A percentile compares a stretch with the other conserved stretches of the same genome.
Conservation (phyloP, 2,888 invertebrate species). For the Drosophila siamana region DNA sequence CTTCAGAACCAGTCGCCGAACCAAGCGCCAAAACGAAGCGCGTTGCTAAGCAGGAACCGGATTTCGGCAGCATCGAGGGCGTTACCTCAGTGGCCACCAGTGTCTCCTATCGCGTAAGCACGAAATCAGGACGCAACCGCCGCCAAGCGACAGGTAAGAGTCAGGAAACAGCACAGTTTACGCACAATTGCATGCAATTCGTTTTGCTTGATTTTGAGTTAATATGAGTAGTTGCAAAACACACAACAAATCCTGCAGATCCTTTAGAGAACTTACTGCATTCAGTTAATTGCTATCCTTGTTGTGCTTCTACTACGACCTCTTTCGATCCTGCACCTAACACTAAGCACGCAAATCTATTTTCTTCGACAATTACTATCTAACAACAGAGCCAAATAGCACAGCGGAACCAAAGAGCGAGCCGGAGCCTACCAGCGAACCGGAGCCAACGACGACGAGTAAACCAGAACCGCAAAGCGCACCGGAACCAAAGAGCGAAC, state of each 20-base stretch:
- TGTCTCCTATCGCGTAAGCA: constrained; percentile 92
- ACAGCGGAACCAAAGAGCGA: constrained; percentile 59
- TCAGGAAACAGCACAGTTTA: neutral
- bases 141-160: constrained; percentile 75
- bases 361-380: constrained; percentile 31
- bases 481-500: constrained; percentile 41
- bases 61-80: constrained; percentile 86
- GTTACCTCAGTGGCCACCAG: constrained; percentile 91
- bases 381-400: constrained; percentile 58
- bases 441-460: constrained; percentile 84
- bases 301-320: constrained; percentile 54
- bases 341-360: constrained; percentile 68
- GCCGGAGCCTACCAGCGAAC: constrained; percentile 81
- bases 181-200: constrained; percentile 19
- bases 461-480: constrained; percentile 47
- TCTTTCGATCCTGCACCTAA: constrained; percentile 82
- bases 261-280: constrained; percentile 46
- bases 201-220: constrained; percentile 14
- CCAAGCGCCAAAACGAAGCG: constrained; percentile 86
- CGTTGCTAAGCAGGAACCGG: constrained; percentile 85
- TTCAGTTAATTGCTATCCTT: constrained; percentile 44
- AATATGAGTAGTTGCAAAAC: constrained; percentile 50
- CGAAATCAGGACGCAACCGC: constrained; percentile 85
- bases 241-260: constrained; percentile 43
- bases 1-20: constrained; percentile 84